Evolutionary conservation across 2,113 vertebrate genomes (phyloP), one percentile per base, ranked within the genome.

Genomic region (Pelobates fuscus): DNA sequence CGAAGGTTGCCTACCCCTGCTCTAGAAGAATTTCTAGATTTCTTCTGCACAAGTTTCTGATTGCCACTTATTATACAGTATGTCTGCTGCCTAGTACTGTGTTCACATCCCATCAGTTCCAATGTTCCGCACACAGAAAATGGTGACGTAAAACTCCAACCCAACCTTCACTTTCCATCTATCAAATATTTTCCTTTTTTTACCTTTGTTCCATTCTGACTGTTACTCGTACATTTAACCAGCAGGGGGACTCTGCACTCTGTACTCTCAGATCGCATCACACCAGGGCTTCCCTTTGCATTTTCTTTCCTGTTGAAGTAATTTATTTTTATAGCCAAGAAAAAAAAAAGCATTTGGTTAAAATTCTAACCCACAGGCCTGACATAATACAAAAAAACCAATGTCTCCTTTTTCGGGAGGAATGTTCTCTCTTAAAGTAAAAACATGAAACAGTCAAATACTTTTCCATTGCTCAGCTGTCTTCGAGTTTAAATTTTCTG

Each of bases 161-260:
- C 32, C 10, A 37, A 37, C 32, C 32, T 37, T 10, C 32, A 37
- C 0, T 37, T 37, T 37, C 32, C 32, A 37, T 37, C 44, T 30
- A 25, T 62, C 70, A 71, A 71, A 71, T 58, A 32, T 26, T 30
- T 52, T 20, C 6, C 26, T 27, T 60, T 61, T n/a, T n/a, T n/a
- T n/a, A n/a, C 46, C 71, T 73, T 73, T 73, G 71, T 73, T 63
- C 44, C 29, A 27, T 30, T 69, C 10, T 15, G n/a, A 0, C 32
- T 68, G 71, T 54, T 25, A 74, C 25, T 30, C 2, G 30, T n/a
- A 18, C 1, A 2, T 58, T 26, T 66, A 17, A 24, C 71, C 71
- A 74, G 18, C 7, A 65, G 71, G 46, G 71, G 62, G 61, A 24
- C 17, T 58, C 62, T 2, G 24, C 18, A 7, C 59, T 61, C 59